Evolutionary conservation across 1,140 invertebrate species (phyloP).

Genomic region (Rhopalosiphum maidis): DNA sequence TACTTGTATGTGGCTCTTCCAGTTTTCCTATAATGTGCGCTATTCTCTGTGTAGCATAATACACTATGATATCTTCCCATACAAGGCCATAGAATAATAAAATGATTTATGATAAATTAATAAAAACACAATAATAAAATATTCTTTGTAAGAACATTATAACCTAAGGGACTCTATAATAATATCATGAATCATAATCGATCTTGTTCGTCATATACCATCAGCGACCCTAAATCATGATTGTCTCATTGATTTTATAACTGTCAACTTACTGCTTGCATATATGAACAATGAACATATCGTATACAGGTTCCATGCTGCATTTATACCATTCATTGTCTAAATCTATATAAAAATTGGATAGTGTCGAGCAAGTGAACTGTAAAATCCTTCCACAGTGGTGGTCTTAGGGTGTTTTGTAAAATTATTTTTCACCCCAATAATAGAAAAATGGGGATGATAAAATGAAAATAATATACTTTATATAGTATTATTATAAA

Average conservation of each 20-base stretch:
- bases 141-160: not conserved
- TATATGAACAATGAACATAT: conserved; percentile 13
- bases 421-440: conserved; percentile 40
- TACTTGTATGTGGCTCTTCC: not conserved
- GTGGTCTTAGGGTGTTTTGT: not conserved
- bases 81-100: not conserved
- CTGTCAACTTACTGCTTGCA: conserved; percentile 25
- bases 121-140: not conserved
- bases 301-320: not conserved
- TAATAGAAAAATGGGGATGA: not conserved
- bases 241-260: not conserved
- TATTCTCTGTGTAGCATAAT: not conserved
- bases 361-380: conserved; percentile 28
- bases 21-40: not conserved
- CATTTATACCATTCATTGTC: conserved; percentile 2
- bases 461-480: not conserved
- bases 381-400: conserved; percentile 14
- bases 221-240: not conserved
- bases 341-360: conserved; percentile 17
- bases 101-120: not conserved
- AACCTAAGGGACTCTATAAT: not conserved
- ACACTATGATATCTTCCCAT: not conserved
- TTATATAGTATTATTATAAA: not conserved
- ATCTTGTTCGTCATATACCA: not conserved
- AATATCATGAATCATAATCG: not conserved